Evolutionary conservation across 1,140 invertebrate species (phyloP), one percentile per base, ranked within the genome.

Genomic region (Drosophila chauvacae): DNA sequence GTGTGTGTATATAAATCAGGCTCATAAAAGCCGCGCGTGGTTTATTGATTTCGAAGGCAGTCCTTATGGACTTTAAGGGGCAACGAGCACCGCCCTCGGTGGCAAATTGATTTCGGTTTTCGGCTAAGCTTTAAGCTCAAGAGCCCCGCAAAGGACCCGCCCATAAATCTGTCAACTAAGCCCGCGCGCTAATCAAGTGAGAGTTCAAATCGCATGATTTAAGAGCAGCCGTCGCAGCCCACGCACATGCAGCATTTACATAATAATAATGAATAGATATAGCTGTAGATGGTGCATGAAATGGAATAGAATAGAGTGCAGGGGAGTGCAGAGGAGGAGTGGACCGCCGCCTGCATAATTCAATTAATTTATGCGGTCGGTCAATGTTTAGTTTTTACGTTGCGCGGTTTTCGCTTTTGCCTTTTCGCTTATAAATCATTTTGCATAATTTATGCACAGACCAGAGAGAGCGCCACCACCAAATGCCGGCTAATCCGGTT

Each of bases 321-420:
- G 30, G 5, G 26, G 37, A 11, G 42, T 18, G 2, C 11, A 13
- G 26, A 13, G 48, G 48, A 7, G 48, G 48, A 28, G 26, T 6
- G 6, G 41, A 51, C 56, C 56, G 33, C 44, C 28, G 64, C 62
- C 68, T 75, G 85, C 85, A 88, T 88, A 90, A 90, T 88, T 90
- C 85, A 90, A 85, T 88, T 85, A 90, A 85, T 90, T 88, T 88
- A 88, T 90, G 84, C 80, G 84, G 66, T 84, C 77, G 77, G 78
- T 78, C 82, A 87, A 81, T 88, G 81, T 88, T 88, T 88, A 79
- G 85, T 88, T 90, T 85, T 90, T 70, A 69, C 66, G 59, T 72
- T 78, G 48, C 62, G 39, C 48, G 58, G 65, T 81, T 80, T 80
- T 77, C 48, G 51, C 63, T 64, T 79, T 77, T 76, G 77, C 72